Conservation (phyloP, 2,113 vertebrate genomes). For the Grus americana region DNA sequence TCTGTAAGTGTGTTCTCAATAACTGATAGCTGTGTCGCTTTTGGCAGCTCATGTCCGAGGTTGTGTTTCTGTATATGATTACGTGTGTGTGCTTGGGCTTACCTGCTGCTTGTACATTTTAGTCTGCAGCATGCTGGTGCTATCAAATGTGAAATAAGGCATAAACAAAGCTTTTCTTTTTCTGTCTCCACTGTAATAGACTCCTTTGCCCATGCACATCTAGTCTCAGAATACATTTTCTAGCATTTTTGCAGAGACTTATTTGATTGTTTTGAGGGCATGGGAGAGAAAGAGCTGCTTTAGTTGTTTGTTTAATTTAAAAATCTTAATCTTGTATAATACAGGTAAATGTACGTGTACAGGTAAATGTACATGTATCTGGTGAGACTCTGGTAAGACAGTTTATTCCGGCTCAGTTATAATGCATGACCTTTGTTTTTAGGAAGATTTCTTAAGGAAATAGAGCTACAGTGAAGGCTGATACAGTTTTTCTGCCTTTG, state of each 20-base stretch:
- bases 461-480: not conserved
- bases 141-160: not conserved
- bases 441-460: not conserved
- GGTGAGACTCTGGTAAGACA: not conserved
- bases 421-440: not conserved
- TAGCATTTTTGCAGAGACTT: not conserved
- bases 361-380: not conserved
- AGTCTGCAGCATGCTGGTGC: not conserved
- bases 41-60: not conserved
- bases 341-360: not conserved
- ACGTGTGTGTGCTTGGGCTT: not conserved
- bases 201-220: not conserved
- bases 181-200: not conserved
- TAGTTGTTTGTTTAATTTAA: not conserved
- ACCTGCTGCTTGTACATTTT: not conserved
- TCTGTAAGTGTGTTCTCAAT: conserved; percentile 74
- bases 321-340: not conserved
- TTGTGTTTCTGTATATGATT: not conserved
- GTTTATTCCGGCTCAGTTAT: not conserved
- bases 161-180: not conserved
- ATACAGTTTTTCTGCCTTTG: not conserved
- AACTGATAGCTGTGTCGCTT: not conserved
- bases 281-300: not conserved
- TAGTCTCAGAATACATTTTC: not conserved
- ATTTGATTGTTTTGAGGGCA: not conserved